These are phyloP conservation scores for Portevinia maculata DNA, from an alignment of 2,888 invertebrate species.

Conservation along the genomic window DNA sequence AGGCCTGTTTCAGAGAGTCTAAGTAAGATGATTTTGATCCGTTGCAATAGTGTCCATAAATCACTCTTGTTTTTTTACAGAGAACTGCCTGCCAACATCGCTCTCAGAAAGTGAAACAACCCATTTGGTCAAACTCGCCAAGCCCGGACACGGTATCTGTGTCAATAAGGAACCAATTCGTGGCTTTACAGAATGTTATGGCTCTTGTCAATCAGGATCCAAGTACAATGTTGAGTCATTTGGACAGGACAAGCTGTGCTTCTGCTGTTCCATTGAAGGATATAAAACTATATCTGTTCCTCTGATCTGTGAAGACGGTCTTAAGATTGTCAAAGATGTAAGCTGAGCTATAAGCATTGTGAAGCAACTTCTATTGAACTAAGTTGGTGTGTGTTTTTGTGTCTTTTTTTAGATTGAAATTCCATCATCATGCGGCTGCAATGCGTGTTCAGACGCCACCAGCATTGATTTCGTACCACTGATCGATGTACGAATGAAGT, in stretches of 20 bases:
- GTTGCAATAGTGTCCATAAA: not conserved
- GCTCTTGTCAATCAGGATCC: slow-evolving; percentile 88
- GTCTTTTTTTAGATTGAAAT: slow-evolving; percentile 77
- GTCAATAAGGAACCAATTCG: slow-evolving; percentile 85
- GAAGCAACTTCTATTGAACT: not conserved
- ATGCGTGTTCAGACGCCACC: slow-evolving; percentile 77
- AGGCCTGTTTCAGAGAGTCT: slow-evolving; percentile 83
- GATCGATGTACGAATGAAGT: slow-evolving; percentile 73
- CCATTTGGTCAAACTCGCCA: slow-evolving; percentile 84
- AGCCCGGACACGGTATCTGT: slow-evolving; percentile 85
- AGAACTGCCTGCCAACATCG: slow-evolving; percentile 84
- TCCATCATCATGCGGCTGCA: slow-evolving; percentile 79
- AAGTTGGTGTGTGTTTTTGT: no score
- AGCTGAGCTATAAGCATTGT: slow-evolving; percentile 49
- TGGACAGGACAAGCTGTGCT: slow-evolving; percentile 85
- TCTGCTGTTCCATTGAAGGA: slow-evolving; percentile 84
- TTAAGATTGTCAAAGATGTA: slow-evolving; percentile 75
- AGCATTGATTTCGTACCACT: slow-evolving; percentile 65
- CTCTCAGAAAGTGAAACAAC: slow-evolving; percentile 84
- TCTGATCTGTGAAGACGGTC: slow-evolving; percentile 83
- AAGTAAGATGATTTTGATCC: slow-evolving; percentile 80
- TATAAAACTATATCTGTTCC: slow-evolving; percentile 78
- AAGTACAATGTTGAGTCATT: slow-evolving; percentile 86
- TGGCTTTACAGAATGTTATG: slow-evolving; percentile 88
- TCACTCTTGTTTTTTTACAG: slow-evolving; percentile 79